Conservation (phyloP, 2,113 vertebrate genomes). For the Pterophyllum scalare region DNA sequence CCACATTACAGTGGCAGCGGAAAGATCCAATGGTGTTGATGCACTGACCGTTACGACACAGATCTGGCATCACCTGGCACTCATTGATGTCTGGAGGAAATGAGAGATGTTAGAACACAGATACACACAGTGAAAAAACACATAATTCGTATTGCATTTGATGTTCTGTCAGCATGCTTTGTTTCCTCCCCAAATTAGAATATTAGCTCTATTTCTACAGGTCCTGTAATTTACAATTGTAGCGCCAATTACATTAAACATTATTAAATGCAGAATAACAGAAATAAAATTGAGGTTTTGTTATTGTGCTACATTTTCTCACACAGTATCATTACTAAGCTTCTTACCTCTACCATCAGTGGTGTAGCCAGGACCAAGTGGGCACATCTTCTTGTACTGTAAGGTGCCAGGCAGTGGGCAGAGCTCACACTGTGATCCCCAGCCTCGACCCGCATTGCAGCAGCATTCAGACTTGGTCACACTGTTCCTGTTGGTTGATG, state of each 20-base stretch:
- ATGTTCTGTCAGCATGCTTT: neutral
- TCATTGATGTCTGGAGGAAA: constrained; percentile 89
- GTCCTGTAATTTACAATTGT: neutral
- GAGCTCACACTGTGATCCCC: constrained; percentile 91
- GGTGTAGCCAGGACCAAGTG: constrained; percentile 90
- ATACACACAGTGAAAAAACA: neutral
- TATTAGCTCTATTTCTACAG: neutral
- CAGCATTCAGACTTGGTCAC: constrained; percentile 94
- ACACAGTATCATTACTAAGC: neutral
- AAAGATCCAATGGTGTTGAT: constrained; percentile 94
- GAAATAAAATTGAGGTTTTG: neutral
- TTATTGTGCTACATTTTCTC: too few relatives aligned
- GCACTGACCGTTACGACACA: constrained; percentile 91
- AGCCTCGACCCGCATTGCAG: constrained; percentile 89
- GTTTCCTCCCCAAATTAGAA: neutral
- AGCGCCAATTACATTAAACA: neutral
- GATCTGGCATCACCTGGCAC: constrained; percentile 87
- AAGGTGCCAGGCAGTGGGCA: constrained; percentile 92
- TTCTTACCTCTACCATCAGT: constrained; percentile 88
- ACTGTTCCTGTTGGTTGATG: constrained; percentile 86
- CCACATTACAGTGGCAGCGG: constrained; percentile 90
- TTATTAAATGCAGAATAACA: neutral
- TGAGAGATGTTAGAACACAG: neutral
- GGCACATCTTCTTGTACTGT: constrained; percentile 93
- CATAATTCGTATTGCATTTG: neutral